Conservation (phyloP, 2,888 invertebrate species). For the Thecocarcelia acutangulata region DNA sequence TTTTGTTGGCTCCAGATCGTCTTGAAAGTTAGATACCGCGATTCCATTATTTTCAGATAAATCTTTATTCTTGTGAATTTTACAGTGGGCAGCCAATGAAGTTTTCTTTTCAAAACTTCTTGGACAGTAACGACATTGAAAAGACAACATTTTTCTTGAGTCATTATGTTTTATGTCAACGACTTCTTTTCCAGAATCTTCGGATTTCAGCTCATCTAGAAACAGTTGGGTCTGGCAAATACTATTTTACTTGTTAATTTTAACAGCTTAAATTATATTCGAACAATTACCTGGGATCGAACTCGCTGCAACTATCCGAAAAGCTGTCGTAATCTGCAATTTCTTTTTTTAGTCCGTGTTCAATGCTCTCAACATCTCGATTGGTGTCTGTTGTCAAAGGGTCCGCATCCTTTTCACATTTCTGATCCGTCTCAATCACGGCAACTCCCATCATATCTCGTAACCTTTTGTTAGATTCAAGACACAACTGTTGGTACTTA, state of each 20-base stretch:
- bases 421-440: conserved; percentile 25
- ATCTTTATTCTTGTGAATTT: conserved; percentile 71
- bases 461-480: conserved; percentile 81
- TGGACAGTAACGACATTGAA: conserved; percentile 82
- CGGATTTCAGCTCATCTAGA: background rate
- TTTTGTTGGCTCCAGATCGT: background rate
- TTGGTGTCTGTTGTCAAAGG: conserved; percentile 48
- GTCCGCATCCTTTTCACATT: conserved; percentile 41
- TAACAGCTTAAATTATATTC: too few relatives aligned
- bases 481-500: conserved; percentile 82
- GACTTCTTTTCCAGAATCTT: background rate
- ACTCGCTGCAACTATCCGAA: background rate
- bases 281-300: conserved; percentile 56
- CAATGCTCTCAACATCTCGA: conserved; percentile 11
- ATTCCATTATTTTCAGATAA: conserved; percentile 15
- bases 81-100: conserved; percentile 82
- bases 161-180: background rate
- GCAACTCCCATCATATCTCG: conserved; percentile 69
- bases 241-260: conserved; percentile 6
- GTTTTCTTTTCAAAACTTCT: conserved; percentile 81
- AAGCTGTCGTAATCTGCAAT: conserved; percentile 22
- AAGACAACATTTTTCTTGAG: conserved; percentile 16
- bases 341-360: background rate
- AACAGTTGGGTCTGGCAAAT: background rate
- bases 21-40: background rate